Percentiles rank a stretch among this genome's conserved stretches.
Evolutionary conservation across 30 jellyfish, hydroid and myxozoan genomes (phyloP).

Genomic region (Cassiopea andromeda): DNA sequence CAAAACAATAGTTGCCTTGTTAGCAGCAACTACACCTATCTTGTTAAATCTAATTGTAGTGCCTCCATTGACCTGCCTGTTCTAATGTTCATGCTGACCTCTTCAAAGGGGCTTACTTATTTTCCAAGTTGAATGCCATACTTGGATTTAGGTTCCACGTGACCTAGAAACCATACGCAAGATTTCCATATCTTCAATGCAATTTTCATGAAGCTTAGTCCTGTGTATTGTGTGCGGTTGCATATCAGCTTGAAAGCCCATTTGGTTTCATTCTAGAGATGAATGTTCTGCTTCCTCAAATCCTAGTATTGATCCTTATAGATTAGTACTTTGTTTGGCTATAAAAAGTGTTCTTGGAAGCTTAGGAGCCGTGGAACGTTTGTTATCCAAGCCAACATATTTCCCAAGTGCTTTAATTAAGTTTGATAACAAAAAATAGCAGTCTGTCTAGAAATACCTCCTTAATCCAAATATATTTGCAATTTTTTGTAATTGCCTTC

Average conservation of each 20-base stretch:
- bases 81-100: too few species aligned
- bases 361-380: slow-evolving; percentile 1
- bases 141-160: background rate
- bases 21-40: too few species aligned
- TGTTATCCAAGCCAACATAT: slow-evolving; percentile 1
- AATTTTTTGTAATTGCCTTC: background rate
- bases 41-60: too few species aligned
- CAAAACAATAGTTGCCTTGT: too few species aligned
- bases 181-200: background rate
- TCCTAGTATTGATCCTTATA: background rate
- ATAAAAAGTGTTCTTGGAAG: slow-evolving; percentile 15
- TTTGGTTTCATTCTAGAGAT: slow-evolving; percentile 5
- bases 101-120: too few species aligned
- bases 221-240: slow-evolving; percentile 13
- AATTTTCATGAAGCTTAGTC: background rate
- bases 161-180: slow-evolving; percentile 3
- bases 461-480: slow-evolving; percentile 1
- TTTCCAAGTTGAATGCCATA: background rate
- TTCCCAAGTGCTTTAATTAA: background rate
- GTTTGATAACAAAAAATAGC: slow-evolving; percentile 2
- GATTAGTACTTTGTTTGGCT: slow-evolving; percentile 9
- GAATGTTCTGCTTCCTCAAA: slow-evolving; percentile 9
- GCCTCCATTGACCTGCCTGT: too few species aligned
- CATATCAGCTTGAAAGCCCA: slow-evolving; percentile 1
- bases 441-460: slow-evolving; percentile 4